A percentile compares a stretch with the other conserved stretches of the same genome.
Conservation (phyloP, 1,140 invertebrate genomes). For the Calephelis virginiensis region DNA sequence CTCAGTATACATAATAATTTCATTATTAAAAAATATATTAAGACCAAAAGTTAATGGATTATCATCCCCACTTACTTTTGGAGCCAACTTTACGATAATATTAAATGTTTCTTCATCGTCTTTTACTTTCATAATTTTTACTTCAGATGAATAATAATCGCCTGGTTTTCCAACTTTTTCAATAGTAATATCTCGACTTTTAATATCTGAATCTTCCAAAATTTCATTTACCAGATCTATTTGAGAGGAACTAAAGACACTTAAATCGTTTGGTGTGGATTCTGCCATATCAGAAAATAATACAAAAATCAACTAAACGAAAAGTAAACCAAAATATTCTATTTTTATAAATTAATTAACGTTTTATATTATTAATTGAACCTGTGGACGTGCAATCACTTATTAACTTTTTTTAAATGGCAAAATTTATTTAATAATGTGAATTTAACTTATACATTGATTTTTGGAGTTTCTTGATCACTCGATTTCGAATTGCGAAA, state of each 20-base stretch:
- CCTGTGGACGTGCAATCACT: neutral
- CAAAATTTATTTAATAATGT: too few species aligned
- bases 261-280: neutral
- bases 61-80: neutral
- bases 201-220: slow-evolving; percentile 1
- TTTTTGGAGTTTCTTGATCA: neutral
- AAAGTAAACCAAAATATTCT: neutral
- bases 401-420: neutral
- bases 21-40: slow-evolving; percentile 14
- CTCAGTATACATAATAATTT: slow-evolving; percentile 14
- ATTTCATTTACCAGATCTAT: neutral
- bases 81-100: neutral
- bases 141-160: slow-evolving; percentile 3
- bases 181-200: neutral
- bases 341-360: neutral
- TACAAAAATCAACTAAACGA: neutral
- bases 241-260: neutral
- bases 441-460: neutral
- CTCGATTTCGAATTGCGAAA: neutral
- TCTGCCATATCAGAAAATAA: neutral
- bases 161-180: neutral
- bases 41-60: neutral
- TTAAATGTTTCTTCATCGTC: neutral
- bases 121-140: slow-evolving; percentile 1
- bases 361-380: neutral